A percentile compares a stretch with the other conserved stretches of the same genome.
Evolutionary conservation across 1,140 invertebrate species (phyloP).

Genomic region (Penaeus indicus): DNA sequence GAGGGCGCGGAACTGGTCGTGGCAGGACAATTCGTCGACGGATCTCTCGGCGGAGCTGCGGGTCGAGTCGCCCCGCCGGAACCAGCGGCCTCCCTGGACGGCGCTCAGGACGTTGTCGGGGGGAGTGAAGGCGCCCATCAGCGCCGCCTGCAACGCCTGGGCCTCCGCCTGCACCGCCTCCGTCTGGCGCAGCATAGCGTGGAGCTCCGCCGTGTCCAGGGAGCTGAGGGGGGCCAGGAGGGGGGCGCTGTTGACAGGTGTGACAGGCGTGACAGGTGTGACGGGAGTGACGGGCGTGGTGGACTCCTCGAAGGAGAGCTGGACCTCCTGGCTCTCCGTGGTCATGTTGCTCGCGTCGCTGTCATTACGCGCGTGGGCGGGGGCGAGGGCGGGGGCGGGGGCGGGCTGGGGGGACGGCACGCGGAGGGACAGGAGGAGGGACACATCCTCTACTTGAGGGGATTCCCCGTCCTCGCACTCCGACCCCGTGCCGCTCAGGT

Average conservation of each 20-base stretch:
- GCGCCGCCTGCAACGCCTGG: slow-evolving; percentile 65
- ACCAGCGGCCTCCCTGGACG: slow-evolving; percentile 40
- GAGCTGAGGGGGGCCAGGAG: slow-evolving; percentile 41
- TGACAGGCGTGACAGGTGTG: slow-evolving; percentile 12
- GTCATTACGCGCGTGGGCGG: slow-evolving; percentile 34
- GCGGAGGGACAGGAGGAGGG: slow-evolving; percentile 66
- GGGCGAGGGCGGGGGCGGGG: slow-evolving; percentile 13
- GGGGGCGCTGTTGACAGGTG: slow-evolving; percentile 12
- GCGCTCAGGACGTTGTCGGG: slow-evolving; percentile 25
- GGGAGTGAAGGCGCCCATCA: slow-evolving; percentile 66
- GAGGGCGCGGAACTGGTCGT: slow-evolving; percentile 25
- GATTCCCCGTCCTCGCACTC: slow-evolving; percentile 67
- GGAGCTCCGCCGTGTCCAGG: slow-evolving; percentile 58
- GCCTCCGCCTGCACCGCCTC: slow-evolving; percentile 66
- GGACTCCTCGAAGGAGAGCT: background rate
- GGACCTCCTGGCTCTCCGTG: background rate
- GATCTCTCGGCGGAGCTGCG: slow-evolving; percentile 48
- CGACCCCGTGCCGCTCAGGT: slow-evolving; percentile 70
- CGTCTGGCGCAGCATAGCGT: slow-evolving; percentile 65
- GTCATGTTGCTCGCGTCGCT: slow-evolving; percentile 24
- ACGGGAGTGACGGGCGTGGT: slow-evolving; percentile 4
- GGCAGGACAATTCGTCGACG: slow-evolving; percentile 30
- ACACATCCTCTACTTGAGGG: slow-evolving; percentile 75
- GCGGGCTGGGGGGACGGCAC: slow-evolving; percentile 49
- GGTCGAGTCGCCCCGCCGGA: slow-evolving; percentile 34